Evolutionary conservation across 2,888 invertebrate species (phyloP).

Genomic region (Quadroppia sp.): DNA sequence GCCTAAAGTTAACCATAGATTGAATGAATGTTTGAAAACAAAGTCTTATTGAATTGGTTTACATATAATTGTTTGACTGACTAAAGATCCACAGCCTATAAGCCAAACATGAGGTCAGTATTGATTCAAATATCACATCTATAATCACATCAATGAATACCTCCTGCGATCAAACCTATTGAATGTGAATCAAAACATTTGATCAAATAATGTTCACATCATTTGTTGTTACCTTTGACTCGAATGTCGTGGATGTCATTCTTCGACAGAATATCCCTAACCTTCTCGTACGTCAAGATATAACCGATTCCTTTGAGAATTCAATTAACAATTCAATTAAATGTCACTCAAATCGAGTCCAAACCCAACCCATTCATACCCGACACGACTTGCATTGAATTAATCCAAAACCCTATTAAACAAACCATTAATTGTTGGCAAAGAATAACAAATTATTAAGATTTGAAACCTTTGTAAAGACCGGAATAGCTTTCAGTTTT

Average conservation of each 20-base stretch:
- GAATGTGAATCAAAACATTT: too few species aligned
- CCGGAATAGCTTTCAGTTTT: constrained; percentile 76
- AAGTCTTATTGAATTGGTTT: not conserved
- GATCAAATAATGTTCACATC: constrained; percentile 47
- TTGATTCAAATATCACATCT: constrained; percentile 1
- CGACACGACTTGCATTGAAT: constrained; percentile 66
- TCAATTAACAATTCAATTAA: not conserved
- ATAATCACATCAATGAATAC: constrained; percentile 19
- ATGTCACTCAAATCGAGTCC: too few species aligned
- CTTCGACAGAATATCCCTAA: constrained; percentile 70
- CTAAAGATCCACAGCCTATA: constrained; percentile 75
- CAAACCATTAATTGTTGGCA: not conserved
- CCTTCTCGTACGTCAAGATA: constrained; percentile 88
- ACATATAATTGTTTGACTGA: constrained; percentile 82
- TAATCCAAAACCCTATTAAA: constrained; percentile 74
- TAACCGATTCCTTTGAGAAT: constrained; percentile 57
- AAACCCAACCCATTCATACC: too few species aligned
- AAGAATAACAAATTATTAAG: not conserved
- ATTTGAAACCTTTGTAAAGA: constrained; percentile 65
- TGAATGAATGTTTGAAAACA: not conserved
- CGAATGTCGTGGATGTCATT: constrained; percentile 57
- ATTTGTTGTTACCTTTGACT: constrained; percentile 60
- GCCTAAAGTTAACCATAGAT: constrained; percentile 56
- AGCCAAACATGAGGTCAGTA: too few species aligned
- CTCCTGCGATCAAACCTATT: constrained; percentile 66